Evolutionary conservation across 2,888 invertebrate species (phyloP), one percentile per base, ranked within the genome.

Genomic region (Cantharis rufa): DNA sequence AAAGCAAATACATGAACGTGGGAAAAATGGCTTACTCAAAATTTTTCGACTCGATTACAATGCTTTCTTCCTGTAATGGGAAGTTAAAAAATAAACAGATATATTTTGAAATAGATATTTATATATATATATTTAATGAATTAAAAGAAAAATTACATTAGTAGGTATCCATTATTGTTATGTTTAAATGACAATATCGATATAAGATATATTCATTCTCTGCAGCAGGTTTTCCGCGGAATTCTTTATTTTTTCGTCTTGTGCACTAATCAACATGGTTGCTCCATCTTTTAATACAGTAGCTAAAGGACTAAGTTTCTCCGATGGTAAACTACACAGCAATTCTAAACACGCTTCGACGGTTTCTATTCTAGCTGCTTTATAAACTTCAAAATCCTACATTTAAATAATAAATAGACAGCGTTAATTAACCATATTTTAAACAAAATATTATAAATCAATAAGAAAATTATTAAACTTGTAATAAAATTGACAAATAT

Each of bases 271-370:
- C 73, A 88, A 80, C 81, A 87, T 82, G 24, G 88, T 86, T 13
- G 88, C 88, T 5, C 88, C 88, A 76, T 87, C 86, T 82, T 88
- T 88, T 73, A 89, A 77, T 28, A 89, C 87, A 9, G 86, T 82
- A 3, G 87, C 86, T 28, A 89, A 78, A 11, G 88, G 88, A 3
- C 87, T 84, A 15, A 89, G 80, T 76, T 87, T 86, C 68, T 87
- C 86, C 1, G 87, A 84, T 5, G 87, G 83, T 71, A 89, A 81
- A 81, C 88, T 88, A 32, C 86, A 85, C 69, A 89, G 80, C 27
- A 97, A 90, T 85, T 97, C 96, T 86, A 98, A 92, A 80, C 95
- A 94, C 18, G 95, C 95, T 86, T 94, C 94, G 82, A 98, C 90
- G 82, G 96, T 93, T 87, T 97, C 96, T 27, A 95, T 94, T 89